Base-by-base conservation (phyloP, 2,888 invertebrate species). In the Tinea trinotella region DNA sequence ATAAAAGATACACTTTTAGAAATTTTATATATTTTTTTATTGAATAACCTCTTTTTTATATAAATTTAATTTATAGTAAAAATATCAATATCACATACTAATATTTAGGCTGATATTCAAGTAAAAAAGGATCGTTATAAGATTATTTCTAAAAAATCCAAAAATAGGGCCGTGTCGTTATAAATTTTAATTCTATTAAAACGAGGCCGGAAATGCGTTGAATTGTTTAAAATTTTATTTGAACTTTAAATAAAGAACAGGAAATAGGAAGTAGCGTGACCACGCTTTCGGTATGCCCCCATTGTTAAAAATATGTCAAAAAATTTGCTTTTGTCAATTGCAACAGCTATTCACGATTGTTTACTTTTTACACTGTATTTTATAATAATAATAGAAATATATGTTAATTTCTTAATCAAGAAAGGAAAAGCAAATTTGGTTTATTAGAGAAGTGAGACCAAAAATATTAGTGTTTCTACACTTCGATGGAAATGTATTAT, bases 11-110 rank as follows among this genome's bases (percentile, higher is more conserved):
- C 46, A 22, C 54, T 35, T 13, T 34, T 80, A 79, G 74, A 80
- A 81, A 76, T 82, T 83, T 83, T 83, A 65, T 78, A 69, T 73
- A n/a, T n/a, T n/a, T 71, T 81, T 80, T 81, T 81, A 79, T 81
- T 82, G 78, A 81, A 78, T 77, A 81, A 67, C 76, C 81, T 81
- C 81, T 77, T 20, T 30, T 20, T 24, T 35, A 24, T 50, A 35
- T 52, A 50, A 20, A 40, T 12, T 48, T 19, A 24, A 35, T 52
- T 52, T 52, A 52, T 35, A 15, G 34, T 34, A 52, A 35, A 48
- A 17, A 52, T 46, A 35, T 52, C 52, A 34, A 50, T 50, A 50
- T 50, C 24, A 50, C 50, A 50, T 50, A 48, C 13, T 19, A 48
- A 18, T 19, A 19, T 48, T 48, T 48, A n/a, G 6, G 12, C 53